phyloP scores from a whole-genome alignment of 2,888 invertebrate genomes.

The Drosophila prolongata region DNA sequence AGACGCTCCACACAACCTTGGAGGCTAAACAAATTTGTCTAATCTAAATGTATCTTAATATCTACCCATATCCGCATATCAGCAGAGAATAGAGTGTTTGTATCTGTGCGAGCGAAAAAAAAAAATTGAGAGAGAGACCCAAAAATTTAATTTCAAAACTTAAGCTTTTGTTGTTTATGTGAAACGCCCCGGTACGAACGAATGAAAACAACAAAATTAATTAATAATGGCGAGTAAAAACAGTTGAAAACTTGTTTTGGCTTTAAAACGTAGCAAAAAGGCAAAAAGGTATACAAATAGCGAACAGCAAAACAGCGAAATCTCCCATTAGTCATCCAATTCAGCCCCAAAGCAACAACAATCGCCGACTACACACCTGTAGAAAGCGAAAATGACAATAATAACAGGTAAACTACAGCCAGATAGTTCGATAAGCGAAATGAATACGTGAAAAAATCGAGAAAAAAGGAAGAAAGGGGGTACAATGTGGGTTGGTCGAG shows the following conservation, averaged over 20 bases:
- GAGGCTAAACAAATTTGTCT: slow-evolving; percentile 46
- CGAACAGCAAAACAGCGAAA: slow-evolving; percentile 33
- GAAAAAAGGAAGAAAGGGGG: slow-evolving; percentile 3
- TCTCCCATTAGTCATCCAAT: slow-evolving; percentile 68
- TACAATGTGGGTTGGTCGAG: background rate
- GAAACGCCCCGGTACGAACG: slow-evolving; percentile 37
- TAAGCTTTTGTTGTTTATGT: slow-evolving; percentile 17
- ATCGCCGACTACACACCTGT: slow-evolving; percentile 65
- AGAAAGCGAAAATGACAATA: slow-evolving; percentile 68
- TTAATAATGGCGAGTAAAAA: slow-evolving; percentile 49
- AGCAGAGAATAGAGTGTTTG: slow-evolving; percentile 10
- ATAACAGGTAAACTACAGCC: slow-evolving; percentile 34
- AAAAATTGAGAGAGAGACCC: slow-evolving; percentile 19
- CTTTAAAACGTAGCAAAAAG: slow-evolving; percentile 31
- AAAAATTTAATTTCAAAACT: slow-evolving; percentile 16
- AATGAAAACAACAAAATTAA: slow-evolving; percentile 27
- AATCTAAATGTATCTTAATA: slow-evolving; percentile 35
- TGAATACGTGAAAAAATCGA: slow-evolving; percentile 8
- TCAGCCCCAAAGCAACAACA: slow-evolving; percentile 26
- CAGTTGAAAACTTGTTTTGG: slow-evolving; percentile 52
- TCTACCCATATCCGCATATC: slow-evolving; percentile 37
- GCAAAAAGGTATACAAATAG: slow-evolving; percentile 24
- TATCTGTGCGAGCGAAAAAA: slow-evolving; percentile 3
- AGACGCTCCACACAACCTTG: slow-evolving; percentile 14
- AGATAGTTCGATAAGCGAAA: slow-evolving; percentile 47